Conservation (phyloP, 2,797 vertebrate species). For the Danio choprae region DNA sequence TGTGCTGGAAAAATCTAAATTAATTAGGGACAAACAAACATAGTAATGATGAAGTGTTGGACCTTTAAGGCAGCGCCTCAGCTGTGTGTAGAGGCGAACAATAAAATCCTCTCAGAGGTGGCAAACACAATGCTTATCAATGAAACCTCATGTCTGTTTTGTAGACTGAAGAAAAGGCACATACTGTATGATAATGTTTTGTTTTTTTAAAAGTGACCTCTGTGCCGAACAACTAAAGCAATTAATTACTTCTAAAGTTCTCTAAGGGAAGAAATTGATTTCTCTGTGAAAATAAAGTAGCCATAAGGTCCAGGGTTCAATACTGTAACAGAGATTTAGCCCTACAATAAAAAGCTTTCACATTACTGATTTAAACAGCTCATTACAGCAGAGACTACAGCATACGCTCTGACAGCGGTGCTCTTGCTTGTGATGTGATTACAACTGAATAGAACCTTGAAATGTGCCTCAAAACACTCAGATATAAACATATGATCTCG, state of each 20-base stretch:
- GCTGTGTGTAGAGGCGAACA: constrained; percentile 36
- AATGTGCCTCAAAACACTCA: constrained; percentile 57
- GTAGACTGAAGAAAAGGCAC: constrained; percentile 7
- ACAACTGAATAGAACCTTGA: constrained; percentile 60
- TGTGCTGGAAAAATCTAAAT: constrained; percentile 51
- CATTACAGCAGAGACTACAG: background rate
- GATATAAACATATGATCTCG: background rate
- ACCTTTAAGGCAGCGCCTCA: constrained; percentile 51
- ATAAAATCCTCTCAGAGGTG: constrained; percentile 28
- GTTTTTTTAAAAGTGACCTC: background rate
- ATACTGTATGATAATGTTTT: background rate
- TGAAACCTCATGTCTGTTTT: constrained; percentile 11
- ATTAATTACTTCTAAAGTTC: constrained; percentile 1
- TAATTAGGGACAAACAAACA: constrained; percentile 51
- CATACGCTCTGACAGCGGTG: background rate
- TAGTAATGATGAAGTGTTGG: constrained; percentile 59
- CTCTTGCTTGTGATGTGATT: constrained; percentile 60
- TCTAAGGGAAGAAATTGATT: constrained; percentile 9
- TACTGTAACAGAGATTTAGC: constrained; percentile 6
- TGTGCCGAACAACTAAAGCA: constrained; percentile 9
- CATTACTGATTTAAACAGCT: constrained; percentile 31
- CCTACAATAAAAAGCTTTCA: constrained; percentile 31
- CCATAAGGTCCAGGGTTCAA: background rate
- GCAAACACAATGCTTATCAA: constrained; percentile 30
- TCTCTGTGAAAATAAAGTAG: constrained; percentile 8